Percentiles rank a stretch among this genome's conserved stretches.
These are phyloP conservation scores for Lerema accius DNA, from an alignment of 1,140 invertebrate species.

Conservation along the genomic window DNA sequence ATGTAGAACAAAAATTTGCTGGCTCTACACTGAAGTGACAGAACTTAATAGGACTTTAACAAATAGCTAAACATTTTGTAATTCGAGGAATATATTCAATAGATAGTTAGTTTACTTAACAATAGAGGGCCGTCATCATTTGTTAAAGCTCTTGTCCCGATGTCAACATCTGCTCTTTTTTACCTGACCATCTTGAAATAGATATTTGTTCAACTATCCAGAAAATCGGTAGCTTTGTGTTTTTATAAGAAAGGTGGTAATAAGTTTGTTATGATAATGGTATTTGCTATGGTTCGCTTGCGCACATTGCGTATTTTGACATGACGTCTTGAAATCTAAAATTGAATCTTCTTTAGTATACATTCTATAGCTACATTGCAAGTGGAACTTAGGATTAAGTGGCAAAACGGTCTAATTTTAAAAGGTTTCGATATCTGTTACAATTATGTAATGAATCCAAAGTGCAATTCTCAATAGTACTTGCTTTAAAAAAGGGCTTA, in stretches of 20 bases:
- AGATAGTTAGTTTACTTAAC: slow-evolving; percentile 73
- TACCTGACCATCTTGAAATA: slow-evolving; percentile 65
- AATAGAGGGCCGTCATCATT: slow-evolving; percentile 66
- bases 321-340: slow-evolving; percentile 35
- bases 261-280: slow-evolving; percentile 62
- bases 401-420: too few species aligned
- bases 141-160: slow-evolving; percentile 58
- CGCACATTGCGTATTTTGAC: slow-evolving; percentile 51
- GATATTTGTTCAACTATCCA: slow-evolving; percentile 81
- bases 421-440: too few species aligned
- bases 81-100: slow-evolving; percentile 78
- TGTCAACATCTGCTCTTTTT: slow-evolving; percentile 79
- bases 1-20: slow-evolving; percentile 35
- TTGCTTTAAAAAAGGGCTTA: too few species aligned
- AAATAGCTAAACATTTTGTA: slow-evolving; percentile 80
- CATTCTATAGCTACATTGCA: too few species aligned
- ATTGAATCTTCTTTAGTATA: slow-evolving; percentile 1
- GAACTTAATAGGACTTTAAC: slow-evolving; percentile 78
- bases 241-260: slow-evolving; percentile 66
- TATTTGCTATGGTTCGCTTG: slow-evolving; percentile 49
- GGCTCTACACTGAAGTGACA: slow-evolving; percentile 64
- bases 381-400: too few species aligned
- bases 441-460: too few species aligned
- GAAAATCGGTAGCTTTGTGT: slow-evolving; percentile 77
- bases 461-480: too few species aligned